A percentile compares a stretch with the other conserved stretches of the same genome.
Conservation (phyloP, 2,797 vertebrate genomes). For the Thalassophryne amazonica region DNA sequence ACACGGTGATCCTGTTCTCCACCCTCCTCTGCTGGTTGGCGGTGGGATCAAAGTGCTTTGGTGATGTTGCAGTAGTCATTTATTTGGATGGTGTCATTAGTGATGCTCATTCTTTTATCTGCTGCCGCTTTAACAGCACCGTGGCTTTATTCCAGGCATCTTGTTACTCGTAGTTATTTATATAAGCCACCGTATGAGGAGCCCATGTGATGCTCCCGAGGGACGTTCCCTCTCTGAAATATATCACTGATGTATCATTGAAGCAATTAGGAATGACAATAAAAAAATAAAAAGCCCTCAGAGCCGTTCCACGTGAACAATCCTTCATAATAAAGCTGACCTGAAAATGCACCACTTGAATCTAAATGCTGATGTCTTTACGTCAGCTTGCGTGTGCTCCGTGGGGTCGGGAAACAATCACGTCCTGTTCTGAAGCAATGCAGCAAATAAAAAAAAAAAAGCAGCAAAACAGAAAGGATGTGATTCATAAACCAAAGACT, state of each 20-base stretch:
- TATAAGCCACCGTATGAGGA: constrained; percentile 28
- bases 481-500: neutral
- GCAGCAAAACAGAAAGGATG: neutral
- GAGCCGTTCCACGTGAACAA: too few species aligned
- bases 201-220: neutral
- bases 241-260: neutral
- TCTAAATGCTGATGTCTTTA: neutral
- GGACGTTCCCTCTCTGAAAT: constrained; percentile 8
- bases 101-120: too few species aligned
- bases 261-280: too few species aligned
- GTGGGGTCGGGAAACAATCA: neutral
- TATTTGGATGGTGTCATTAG: too few species aligned
- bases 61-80: too few species aligned
- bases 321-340: neutral
- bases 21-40: too few species aligned
- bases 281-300: too few species aligned
- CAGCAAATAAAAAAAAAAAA: neutral
- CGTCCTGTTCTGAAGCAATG: neutral
- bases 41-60: too few species aligned
- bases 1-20: too few species aligned
- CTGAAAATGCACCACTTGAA: neutral
- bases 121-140: neutral
- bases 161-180: constrained; percentile 34
- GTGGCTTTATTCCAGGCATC: constrained; percentile 28
- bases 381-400: neutral